Evolutionary conservation across 2,797 vertebrate species (phyloP).

Genomic region (Hoplostethus atlanticus): DNA sequence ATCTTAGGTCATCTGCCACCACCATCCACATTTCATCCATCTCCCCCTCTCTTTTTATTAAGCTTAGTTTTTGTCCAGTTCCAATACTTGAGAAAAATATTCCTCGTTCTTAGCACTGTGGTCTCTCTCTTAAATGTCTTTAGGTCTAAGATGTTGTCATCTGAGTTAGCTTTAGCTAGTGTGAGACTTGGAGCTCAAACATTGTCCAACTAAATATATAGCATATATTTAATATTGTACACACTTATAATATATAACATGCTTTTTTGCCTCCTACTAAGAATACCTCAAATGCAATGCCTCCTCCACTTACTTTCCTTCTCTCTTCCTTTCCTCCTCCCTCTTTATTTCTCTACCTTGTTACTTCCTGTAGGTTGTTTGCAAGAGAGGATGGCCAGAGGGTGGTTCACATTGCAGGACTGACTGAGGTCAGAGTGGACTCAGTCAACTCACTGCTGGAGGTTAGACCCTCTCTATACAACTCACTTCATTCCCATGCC

Average conservation of each 20-base stretch:
- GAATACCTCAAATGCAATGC: too few species aligned
- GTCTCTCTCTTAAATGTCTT: too few species aligned
- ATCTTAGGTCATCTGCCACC: not conserved
- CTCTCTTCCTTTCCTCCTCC: too few species aligned
- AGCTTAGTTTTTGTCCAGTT: not conserved
- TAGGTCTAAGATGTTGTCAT: too few species aligned
- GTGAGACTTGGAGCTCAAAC: too few species aligned
- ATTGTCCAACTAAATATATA: too few species aligned
- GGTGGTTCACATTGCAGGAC: conserved; percentile 90
- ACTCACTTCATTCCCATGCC: not conserved
- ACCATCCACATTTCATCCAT: not conserved
- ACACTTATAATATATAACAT: not conserved
- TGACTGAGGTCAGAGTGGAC: conserved; percentile 87
- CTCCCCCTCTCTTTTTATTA: not conserved
- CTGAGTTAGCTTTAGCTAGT: too few species aligned
- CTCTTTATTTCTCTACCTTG: not conserved
- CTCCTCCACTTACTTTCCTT: too few species aligned
- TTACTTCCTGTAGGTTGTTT: conserved; percentile 82
- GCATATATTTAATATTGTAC: too few species aligned
- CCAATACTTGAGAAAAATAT: not conserved
- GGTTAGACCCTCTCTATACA: conserved; percentile 76
- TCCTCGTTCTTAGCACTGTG: too few species aligned
- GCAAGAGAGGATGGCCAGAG: conserved; percentile 92
- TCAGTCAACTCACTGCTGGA: conserved; percentile 88
- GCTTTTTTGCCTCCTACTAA: not conserved